Evolutionary conservation across 2,113 vertebrate genomes (phyloP).

Genomic region (Ochotona princeps): DNA sequence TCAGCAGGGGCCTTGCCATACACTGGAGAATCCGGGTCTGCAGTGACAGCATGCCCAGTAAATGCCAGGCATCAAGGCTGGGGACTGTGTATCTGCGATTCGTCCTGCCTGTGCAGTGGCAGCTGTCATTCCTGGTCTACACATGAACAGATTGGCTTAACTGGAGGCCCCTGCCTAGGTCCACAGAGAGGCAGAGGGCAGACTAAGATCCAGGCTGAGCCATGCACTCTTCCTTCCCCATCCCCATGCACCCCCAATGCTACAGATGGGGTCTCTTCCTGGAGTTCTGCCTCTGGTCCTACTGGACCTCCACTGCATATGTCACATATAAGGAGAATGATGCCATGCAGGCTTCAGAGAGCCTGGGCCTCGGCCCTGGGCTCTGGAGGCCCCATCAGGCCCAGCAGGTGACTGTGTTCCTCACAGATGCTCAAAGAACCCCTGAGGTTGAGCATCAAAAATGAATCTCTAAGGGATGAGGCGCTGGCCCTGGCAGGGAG

Average conservation of each 20-base stretch:
- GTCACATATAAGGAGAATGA: neutral
- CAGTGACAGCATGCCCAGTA: neutral
- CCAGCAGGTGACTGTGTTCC: slow-evolving; percentile 54
- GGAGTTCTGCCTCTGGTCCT: neutral
- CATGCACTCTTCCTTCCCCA: neutral
- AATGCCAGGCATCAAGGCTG: neutral
- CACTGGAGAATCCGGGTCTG: neutral
- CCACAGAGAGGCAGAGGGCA: neutral
- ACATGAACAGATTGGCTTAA: neutral
- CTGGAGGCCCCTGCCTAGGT: neutral
- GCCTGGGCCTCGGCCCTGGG: neutral
- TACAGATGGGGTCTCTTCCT: neutral
- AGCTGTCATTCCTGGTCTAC: neutral
- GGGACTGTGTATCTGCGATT: neutral
- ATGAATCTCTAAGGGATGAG: slow-evolving; percentile 30
- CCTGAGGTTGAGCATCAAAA: slow-evolving; percentile 66
- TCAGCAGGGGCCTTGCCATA: neutral
- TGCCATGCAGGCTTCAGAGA: neutral
- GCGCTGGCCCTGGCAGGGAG: neutral
- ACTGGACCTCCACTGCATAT: neutral
- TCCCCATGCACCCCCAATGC: neutral
- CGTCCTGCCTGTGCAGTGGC: neutral
- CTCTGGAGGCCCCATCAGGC: slow-evolving; percentile 25
- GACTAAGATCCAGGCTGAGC: neutral
- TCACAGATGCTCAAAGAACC: slow-evolving; percentile 41